Percentiles rank a stretch among this genome's conserved stretches.
Conservation (phyloP, 64 coral and sea anemone species). For the Orbicella faveolata region DNA sequence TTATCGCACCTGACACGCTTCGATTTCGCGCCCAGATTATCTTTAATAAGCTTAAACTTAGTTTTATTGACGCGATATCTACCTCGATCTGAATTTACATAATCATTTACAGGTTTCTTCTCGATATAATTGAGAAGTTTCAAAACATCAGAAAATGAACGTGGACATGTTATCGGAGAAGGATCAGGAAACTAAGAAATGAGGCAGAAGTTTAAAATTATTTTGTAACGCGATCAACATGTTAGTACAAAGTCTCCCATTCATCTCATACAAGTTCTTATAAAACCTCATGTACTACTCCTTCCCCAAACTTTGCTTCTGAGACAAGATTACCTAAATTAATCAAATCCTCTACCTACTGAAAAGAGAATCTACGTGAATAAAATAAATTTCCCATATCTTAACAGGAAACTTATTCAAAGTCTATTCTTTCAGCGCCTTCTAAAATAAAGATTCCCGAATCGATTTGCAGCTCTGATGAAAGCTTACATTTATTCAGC, state of each 20-base stretch:
- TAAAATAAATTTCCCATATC: not conserved
- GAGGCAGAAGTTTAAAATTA: not conserved
- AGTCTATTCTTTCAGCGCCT: conserved; percentile 1
- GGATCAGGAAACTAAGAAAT: too few relatives aligned
- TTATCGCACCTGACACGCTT: not conserved
- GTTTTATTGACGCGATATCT: conserved; percentile 15
- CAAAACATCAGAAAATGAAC: not conserved
- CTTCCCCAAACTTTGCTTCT: not conserved
- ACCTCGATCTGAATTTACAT: not conserved
- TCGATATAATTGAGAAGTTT: not conserved
- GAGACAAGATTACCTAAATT: not conserved
- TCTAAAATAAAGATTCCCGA: not conserved
- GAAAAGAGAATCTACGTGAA: not conserved
- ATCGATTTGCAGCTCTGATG: not conserved
- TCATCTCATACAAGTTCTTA: not conserved
- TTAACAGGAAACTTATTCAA: conserved; percentile 9
- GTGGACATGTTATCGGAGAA: too few relatives aligned
- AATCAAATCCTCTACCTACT: not conserved
- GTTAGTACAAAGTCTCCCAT: not conserved
- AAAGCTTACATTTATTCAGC: too few relatives aligned
- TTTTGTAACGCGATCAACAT: not conserved
- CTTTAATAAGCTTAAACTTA: not conserved
- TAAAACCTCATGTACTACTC: too few relatives aligned
- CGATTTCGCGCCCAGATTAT: not conserved
- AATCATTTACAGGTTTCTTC: not conserved